Conservation (phyloP, 2,888 invertebrate species). For the Idaea dimidiata region DNA sequence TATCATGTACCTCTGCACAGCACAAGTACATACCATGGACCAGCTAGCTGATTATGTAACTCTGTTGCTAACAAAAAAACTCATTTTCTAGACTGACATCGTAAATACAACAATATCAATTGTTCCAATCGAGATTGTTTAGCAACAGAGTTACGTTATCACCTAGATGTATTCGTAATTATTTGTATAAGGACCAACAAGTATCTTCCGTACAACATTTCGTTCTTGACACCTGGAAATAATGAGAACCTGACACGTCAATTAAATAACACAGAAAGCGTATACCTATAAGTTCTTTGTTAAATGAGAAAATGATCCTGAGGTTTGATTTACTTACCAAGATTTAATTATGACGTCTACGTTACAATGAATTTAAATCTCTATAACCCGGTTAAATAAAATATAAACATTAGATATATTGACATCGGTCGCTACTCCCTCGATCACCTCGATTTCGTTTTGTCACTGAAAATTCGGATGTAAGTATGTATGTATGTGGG, state of each 20-base stretch:
- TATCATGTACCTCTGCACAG: no score
- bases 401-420: background rate
- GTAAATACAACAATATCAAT: no score
- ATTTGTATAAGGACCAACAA: background rate
- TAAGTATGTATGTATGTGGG: no score
- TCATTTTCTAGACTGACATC: no score
- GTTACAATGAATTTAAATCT: background rate
- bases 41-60: no score
- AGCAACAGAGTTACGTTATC: no score
- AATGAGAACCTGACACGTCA: background rate
- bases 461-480: no score
- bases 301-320: background rate
- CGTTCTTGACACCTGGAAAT: background rate
- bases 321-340: background rate
- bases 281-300: background rate
- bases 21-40: no score
- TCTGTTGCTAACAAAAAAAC: no score
- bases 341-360: background rate
- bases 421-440: no score
- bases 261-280: background rate
- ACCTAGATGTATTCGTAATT: background rate
- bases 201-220: background rate
- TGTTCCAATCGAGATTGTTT: no score
- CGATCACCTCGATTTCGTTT: no score
- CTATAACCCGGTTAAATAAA: background rate